Evolutionary conservation across 2,888 invertebrate species (phyloP).

Genomic region (Drosophila acutilabella): DNA sequence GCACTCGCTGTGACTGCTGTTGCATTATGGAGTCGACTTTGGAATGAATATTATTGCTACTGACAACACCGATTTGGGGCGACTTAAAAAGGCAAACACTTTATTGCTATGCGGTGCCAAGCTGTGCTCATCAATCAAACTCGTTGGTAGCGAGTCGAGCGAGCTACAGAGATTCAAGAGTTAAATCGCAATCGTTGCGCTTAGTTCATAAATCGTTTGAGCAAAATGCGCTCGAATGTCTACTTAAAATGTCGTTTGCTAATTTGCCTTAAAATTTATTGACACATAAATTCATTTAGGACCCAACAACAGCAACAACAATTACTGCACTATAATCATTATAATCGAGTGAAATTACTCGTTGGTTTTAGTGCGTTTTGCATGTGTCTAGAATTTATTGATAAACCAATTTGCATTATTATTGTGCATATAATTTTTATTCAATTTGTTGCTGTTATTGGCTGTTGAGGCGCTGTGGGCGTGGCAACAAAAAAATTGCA

Average conservation of each 20-base stretch:
- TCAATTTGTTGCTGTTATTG: conserved; percentile 29
- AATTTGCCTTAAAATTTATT: conserved; percentile 79
- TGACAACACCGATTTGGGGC: conserved; percentile 53
- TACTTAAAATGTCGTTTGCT: conserved; percentile 76
- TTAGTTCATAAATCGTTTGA: conserved; percentile 65
- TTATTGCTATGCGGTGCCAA: conserved; percentile 36
- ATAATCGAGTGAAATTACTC: conserved; percentile 39
- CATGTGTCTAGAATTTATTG: conserved; percentile 77
- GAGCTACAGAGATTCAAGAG: not conserved
- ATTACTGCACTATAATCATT: conserved; percentile 19
- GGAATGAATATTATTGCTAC: conserved; percentile 25
- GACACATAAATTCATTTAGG: conserved; percentile 78
- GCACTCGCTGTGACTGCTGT: conserved; percentile 10
- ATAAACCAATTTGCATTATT: conserved; percentile 80
- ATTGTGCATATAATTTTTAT: conserved; percentile 63
- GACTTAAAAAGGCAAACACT: conserved; percentile 54
- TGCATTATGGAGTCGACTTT: conserved; percentile 18
- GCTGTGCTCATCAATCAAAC: conserved; percentile 53
- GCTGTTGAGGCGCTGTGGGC: conserved; percentile 13
- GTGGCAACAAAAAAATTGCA: conserved; percentile 32
- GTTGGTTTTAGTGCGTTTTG: conserved; percentile 35
- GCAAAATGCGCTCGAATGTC: conserved; percentile 58
- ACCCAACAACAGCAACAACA: conserved; percentile 32
- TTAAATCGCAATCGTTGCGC: conserved; percentile 23
- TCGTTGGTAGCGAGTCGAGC: not conserved